Conservation (phyloP, 37 sponge, comb jelly and placozoan species). For the Axinella damicornis region DNA sequence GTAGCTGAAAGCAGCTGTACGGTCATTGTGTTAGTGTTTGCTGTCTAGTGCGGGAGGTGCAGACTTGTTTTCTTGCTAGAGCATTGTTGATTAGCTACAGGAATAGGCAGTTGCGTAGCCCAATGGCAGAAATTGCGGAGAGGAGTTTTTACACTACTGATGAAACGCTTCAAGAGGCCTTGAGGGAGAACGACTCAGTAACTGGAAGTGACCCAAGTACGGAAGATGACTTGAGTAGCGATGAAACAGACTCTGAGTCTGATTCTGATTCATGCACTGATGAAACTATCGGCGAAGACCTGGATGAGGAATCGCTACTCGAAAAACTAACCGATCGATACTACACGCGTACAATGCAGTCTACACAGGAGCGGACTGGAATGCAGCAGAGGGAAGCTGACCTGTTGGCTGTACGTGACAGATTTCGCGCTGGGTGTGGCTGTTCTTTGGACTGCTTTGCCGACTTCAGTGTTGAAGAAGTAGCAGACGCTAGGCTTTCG, state of each 20-base stretch:
- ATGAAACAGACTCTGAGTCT: too few relatives aligned
- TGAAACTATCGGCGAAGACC: too few relatives aligned
- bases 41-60: neutral
- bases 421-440: neutral
- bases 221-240: neutral
- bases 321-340: neutral
- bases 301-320: neutral
- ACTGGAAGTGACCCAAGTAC: neutral
- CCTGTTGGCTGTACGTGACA: neutral
- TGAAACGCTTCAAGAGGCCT: neutral
- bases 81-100: neutral
- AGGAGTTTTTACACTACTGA: neutral
- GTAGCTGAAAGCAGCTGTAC: too few relatives aligned
- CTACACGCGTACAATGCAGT: neutral
- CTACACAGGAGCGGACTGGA: too few relatives aligned
- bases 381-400: constrained; percentile 3
- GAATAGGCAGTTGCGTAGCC: neutral
- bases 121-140: neutral
- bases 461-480: constrained; percentile 8
- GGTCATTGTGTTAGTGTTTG: neutral
- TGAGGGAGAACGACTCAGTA: neutral
- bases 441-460: constrained; percentile 4
- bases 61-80: neutral
- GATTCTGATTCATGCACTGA: too few relatives aligned
- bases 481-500: neutral